Evolutionary conservation across 2,888 invertebrate species (phyloP).

Genomic region (Cheiracanthium punctorium): DNA sequence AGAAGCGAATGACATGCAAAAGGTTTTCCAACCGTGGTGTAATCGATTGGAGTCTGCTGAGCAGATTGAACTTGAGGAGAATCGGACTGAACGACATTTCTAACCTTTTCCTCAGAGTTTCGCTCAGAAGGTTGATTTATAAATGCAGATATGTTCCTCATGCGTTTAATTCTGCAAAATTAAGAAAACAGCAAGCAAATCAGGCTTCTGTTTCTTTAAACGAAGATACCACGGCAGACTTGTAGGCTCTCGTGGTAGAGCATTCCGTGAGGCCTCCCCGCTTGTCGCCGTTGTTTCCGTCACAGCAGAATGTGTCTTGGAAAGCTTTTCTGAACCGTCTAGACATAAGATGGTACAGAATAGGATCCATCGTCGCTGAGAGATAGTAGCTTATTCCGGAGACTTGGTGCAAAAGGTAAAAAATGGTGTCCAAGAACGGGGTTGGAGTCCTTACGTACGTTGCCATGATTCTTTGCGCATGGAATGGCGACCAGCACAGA

Average conservation of each 20-base stretch:
- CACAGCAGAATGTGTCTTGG: constrained; percentile 80
- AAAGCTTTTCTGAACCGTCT: constrained; percentile 94
- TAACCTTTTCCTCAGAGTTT: no score
- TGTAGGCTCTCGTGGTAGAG: background rate
- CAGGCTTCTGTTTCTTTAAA: no score
- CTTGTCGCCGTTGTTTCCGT: background rate
- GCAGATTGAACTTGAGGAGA: no score
- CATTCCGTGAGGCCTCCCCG: background rate
- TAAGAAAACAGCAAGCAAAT: no score
- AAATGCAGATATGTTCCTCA: no score
- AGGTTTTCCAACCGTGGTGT: no score
- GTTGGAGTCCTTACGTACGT: constrained; percentile 76
- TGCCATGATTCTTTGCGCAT: constrained; percentile 82
- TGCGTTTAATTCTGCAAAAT: no score
- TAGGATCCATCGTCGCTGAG: constrained; percentile 93
- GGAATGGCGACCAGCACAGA: constrained; percentile 94
- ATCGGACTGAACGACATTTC: no score
- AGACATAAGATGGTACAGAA: constrained; percentile 90
- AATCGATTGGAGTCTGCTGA: no score
- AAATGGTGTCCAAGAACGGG: constrained; percentile 77
- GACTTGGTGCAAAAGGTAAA: constrained; percentile 84
- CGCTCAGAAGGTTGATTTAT: no score
- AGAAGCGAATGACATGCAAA: no score
- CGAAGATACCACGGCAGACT: background rate
- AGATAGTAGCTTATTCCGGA: constrained; percentile 94